Base-by-base conservation (phyloP, 2,113 vertebrate genomes). In the Balaenoptera acutorostrata region DNA sequence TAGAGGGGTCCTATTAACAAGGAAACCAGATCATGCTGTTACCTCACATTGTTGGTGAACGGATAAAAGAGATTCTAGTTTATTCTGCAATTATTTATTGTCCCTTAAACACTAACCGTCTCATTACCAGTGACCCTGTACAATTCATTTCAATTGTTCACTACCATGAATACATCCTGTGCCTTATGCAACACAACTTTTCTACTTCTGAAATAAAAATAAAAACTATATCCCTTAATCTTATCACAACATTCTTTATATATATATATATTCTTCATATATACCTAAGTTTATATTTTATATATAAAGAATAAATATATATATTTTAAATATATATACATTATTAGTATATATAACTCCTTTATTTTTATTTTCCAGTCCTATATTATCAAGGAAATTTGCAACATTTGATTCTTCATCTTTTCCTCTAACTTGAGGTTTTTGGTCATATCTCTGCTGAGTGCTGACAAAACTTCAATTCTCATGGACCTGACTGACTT, bases 161-260 rank as follows among this genome's bases (percentile, higher is more conserved):
- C 27, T 49, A 12, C 17, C 18, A 0, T 6, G 11, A 31, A n/a
- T 14, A 25, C 2, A 8, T 5, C 5, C 1, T 4, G 23, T 0
- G 1, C 39, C 6, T n/a, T 55, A 25, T 18, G 20, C 17, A 21
- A 36, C 13, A 61, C n/a, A 44, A 3, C 33, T 18, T 55, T 82
- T 41, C 25, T 64, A 46, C 25, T 88, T 77, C 15, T n/a, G 31
- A 61, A 46, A 39, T 86, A 46, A 44, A 74, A 75, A 39, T 18
- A 61, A 86, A 90, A 25, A 27, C 39, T 46, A 27, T 10, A 39
- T 46, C 8, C 33, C 88, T 12, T n/a, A 23, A 41, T 39, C 14
- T 41, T 41, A 82, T 8, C 9, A 15, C 5, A 74, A 0, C 4
- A 31, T 20, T 41, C 25, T 46, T 20, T 25, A 31, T 33, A 31